Evolutionary conservation across 2,113 vertebrate species (phyloP).

Genomic region (Naja naja): DNA sequence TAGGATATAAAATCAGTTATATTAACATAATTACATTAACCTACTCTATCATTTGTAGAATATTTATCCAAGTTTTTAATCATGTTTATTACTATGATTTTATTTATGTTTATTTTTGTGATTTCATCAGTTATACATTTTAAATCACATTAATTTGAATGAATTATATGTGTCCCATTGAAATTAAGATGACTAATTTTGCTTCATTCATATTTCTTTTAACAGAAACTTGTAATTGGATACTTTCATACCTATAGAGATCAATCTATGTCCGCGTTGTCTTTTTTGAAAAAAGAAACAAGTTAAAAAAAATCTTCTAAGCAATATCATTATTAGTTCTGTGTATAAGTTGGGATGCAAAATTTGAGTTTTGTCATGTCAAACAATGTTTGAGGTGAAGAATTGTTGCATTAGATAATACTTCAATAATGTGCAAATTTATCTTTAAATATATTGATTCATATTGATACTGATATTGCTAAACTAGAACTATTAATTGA

Average conservation of each 20-base stretch:
- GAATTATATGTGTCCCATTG: background rate
- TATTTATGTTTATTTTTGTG: background rate
- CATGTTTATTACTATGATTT: background rate
- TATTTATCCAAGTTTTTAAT: background rate
- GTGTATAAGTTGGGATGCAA: background rate
- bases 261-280: background rate
- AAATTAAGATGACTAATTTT: background rate
- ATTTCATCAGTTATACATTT: background rate
- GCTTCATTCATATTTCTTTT: background rate
- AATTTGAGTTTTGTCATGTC: background rate
- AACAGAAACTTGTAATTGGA: background rate
- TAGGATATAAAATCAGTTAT: background rate
- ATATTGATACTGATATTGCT: fast-evolving
- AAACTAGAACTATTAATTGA: background rate
- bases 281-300: background rate
- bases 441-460: background rate
- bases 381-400: background rate
- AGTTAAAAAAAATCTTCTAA: background rate
- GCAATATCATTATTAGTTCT: background rate
- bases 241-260: conserved; percentile 2
- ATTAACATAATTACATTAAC: background rate
- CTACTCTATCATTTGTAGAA: background rate
- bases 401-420: background rate
- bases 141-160: background rate
- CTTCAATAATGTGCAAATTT: background rate